Base-by-base conservation (phyloP, 2,888 invertebrate genomes). In the Eupithecia vulgata region DNA sequence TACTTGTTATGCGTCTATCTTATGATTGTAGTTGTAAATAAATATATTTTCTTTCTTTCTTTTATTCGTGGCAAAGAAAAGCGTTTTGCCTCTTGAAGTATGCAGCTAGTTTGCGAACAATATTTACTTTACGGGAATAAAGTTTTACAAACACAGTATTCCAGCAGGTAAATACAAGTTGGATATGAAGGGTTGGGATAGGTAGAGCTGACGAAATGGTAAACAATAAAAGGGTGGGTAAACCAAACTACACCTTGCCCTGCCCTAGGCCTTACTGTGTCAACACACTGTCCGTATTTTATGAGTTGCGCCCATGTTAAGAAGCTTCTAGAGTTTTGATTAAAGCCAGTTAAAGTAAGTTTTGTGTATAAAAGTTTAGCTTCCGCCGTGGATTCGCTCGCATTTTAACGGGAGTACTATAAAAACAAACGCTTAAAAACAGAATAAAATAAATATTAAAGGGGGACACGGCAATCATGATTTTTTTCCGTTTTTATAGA, bases 171-270 rank as follows among this genome's bases (percentile, higher is more conserved):
- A 21, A 30, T 64, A 37, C 48, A 70, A 12, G 67, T 71, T 57
- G 59, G 64, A 34, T 65, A 37, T 64, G 21, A 57, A 59, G 64
- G 67, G 48, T 40, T 68, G 61, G 67, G 40, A 65, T 42, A 70
- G 64, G 48, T 66, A 45, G 52, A 66, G 67, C 70, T 74, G 65
- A 72, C 59, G 68, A 73, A 76, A 77, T 69, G 48, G 72, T 70
- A 73, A 75, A 79, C 72, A 74, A 48, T 71, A 72, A 75, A 79
- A 69, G 67, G 67, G 73, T 74, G 68, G 73, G 71, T 67, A 73
- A 72, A 78, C 71, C 68, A 68, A 30, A 67, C 30, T 68, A 25
- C 65, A 64, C 66, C 69, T 67, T 17, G 59, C 59, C 65, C 57
- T 45, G 45, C 68, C 57, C 12, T 34, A 69, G 59, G 70, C 66